phyloP scores from a whole-genome alignment of 2,113 vertebrate genomes.

The Sinocyclocheilus grahami region DNA sequence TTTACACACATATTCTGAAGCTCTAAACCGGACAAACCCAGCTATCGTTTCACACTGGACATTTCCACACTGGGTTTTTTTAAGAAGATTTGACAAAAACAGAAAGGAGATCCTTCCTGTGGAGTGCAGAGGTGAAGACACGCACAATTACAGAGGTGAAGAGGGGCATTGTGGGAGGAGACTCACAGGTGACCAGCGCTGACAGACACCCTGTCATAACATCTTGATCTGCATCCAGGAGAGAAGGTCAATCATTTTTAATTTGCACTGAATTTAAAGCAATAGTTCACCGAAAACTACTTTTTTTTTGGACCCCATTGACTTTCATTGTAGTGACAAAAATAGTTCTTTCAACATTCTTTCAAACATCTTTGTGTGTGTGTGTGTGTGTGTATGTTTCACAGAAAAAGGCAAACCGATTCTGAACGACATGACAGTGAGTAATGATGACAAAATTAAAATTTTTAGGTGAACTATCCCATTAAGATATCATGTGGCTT shows the following conservation, averaged over 20 bases:
- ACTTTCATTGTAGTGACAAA: neutral
- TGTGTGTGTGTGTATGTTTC: neutral
- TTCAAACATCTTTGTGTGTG: neutral
- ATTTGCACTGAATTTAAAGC: neutral
- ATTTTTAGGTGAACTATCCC: neutral
- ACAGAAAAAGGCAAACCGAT: neutral
- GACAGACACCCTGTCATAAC: slow-evolving; percentile 9
- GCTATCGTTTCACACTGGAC: neutral
- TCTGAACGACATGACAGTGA: neutral
- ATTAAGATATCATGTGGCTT: neutral
- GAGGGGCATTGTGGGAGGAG: slow-evolving; percentile 48
- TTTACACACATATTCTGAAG: slow-evolving; percentile 3
- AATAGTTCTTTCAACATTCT: neutral
- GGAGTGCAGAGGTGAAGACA: slow-evolving; percentile 40
- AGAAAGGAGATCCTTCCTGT: slow-evolving; percentile 38
- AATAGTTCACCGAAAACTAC: neutral
- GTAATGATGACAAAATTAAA: neutral
- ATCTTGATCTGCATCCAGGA: slow-evolving; percentile 13
- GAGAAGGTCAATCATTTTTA: neutral
- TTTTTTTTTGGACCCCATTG: neutral
- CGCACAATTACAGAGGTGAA: slow-evolving; percentile 50
- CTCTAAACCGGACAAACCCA: neutral
- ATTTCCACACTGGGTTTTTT: neutral
- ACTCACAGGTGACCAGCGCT: slow-evolving; percentile 7
- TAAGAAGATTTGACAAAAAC: slow-evolving; percentile 14